Percentiles rank a stretch among this genome's conserved stretches.
phyloP scores from a whole-genome alignment of 2,797 vertebrate species.

The Hemitrygon akajei region DNA sequence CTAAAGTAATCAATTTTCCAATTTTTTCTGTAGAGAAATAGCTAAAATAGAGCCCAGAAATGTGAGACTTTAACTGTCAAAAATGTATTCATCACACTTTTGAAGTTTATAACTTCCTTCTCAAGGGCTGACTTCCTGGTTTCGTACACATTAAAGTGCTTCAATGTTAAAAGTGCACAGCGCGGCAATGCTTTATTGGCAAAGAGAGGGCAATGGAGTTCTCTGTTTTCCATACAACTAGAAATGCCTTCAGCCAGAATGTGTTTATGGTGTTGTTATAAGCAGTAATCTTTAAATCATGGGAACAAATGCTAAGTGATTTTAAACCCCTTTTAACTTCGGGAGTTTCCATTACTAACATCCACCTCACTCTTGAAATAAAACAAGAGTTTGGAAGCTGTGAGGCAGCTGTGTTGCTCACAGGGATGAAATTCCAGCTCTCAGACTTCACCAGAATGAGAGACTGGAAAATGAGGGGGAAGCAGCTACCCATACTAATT shows the following conservation, averaged over 20 bases:
- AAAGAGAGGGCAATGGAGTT: not conserved
- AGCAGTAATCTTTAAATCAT: not conserved
- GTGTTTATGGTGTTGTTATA: not conserved
- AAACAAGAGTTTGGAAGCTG: no score
- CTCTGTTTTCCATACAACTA: not conserved
- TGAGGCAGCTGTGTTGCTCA: not conserved
- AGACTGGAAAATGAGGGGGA: no score
- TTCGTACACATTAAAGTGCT: not conserved
- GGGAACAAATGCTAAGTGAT: constrained; percentile 10
- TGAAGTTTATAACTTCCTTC: constrained; percentile 12
- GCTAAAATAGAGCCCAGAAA: not conserved
- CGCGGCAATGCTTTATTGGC: no score
- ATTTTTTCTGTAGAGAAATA: not conserved
- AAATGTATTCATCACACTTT: not conserved
- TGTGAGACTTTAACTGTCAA: not conserved
- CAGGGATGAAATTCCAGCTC: not conserved
- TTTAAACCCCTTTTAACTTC: not conserved
- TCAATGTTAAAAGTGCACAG: not conserved
- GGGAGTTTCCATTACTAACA: not conserved
- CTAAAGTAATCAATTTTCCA: not conserved
- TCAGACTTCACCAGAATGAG: not conserved
- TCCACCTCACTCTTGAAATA: not conserved
- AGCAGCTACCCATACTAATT: not conserved
- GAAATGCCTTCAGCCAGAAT: not conserved
- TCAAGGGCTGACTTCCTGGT: not conserved